phyloP scores from a whole-genome alignment of 2,888 invertebrate species.

The Hypsopygia costalis region DNA sequence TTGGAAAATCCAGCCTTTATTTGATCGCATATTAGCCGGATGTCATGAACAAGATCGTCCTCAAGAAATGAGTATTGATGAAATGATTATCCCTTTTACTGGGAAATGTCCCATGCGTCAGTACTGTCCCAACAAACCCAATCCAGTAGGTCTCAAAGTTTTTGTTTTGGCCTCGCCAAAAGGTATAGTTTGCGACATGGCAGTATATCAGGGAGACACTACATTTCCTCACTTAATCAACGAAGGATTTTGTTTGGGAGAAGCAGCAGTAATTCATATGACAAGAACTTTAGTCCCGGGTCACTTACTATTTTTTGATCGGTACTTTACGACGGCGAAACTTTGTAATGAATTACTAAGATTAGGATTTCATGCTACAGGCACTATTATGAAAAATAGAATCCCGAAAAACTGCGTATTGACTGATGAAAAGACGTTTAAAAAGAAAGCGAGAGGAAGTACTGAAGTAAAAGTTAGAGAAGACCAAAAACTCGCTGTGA shows the following conservation, averaged over 20 bases:
- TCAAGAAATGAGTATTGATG: slow-evolving; percentile 3
- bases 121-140: slow-evolving; percentile 8
- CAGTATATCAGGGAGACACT: slow-evolving; percentile 5
- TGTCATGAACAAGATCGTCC: background rate
- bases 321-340: slow-evolving; percentile 2
- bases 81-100: slow-evolving; percentile 8
- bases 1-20: too few species aligned
- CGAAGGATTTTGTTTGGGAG: slow-evolving; percentile 5
- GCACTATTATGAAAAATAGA: slow-evolving; percentile 6
- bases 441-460: slow-evolving; percentile 7
- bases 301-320: slow-evolving; percentile 4
- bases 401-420: slow-evolving; percentile 8
- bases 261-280: slow-evolving; percentile 2
- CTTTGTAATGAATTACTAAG: slow-evolving; percentile 3
- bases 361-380: slow-evolving; percentile 6
- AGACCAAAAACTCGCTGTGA: slow-evolving; percentile 11
- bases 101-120: slow-evolving; percentile 3
- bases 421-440: slow-evolving; percentile 9
- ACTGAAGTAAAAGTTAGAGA: slow-evolving; percentile 3
- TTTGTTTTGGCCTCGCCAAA: slow-evolving; percentile 11
- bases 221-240: background rate
- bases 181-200: slow-evolving; percentile 10
- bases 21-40: too few species aligned
- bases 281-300: slow-evolving; percentile 2
- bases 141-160: slow-evolving; percentile 9